Percentiles rank a stretch among this genome's conserved stretches.
Conservation (phyloP, 2,888 invertebrate genomes). For the Hypercompe scribonia region DNA sequence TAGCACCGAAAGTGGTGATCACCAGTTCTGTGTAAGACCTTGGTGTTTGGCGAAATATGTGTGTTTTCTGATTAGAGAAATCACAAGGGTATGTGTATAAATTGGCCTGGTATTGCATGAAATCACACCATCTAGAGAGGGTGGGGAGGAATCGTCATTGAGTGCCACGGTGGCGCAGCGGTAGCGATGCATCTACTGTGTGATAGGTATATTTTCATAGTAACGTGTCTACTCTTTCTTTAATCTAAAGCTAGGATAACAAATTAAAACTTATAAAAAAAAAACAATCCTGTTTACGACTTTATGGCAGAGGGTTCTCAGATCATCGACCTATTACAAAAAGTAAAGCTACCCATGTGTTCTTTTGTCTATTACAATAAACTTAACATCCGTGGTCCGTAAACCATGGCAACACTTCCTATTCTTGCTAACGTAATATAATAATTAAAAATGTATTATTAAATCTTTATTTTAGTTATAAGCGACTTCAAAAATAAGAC, state of each 20-base stretch:
- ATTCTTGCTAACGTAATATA: background rate
- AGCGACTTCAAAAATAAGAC: background rate
- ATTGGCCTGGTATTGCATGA: no score
- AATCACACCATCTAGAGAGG: no score
- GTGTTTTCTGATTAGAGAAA: no score
- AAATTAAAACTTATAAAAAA: background rate
- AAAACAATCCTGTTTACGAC: background rate
- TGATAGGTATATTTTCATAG: background rate
- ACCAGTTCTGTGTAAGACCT: no score
- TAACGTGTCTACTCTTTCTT: background rate
- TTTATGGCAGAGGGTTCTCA: slow-evolving; percentile 1
- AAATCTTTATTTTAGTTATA: background rate
- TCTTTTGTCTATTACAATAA: slow-evolving; percentile 13
- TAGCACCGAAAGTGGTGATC: no score
- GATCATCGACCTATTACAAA: slow-evolving; percentile 11
- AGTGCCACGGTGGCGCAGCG: no score
- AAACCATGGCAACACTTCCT: slow-evolving; percentile 11
- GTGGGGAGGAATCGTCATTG: no score
- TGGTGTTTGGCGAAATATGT: no score
- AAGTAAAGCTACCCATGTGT: background rate
- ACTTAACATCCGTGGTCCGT: background rate
- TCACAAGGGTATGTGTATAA: no score
- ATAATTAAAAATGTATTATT: slow-evolving; percentile 5
- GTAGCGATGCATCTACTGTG: no score
- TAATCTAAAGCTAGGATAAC: background rate